Evolutionary conservation across 2,113 vertebrate species (phyloP), one percentile per base, ranked within the genome.

Genomic region (Pseudolaguvia tuberculata): DNA sequence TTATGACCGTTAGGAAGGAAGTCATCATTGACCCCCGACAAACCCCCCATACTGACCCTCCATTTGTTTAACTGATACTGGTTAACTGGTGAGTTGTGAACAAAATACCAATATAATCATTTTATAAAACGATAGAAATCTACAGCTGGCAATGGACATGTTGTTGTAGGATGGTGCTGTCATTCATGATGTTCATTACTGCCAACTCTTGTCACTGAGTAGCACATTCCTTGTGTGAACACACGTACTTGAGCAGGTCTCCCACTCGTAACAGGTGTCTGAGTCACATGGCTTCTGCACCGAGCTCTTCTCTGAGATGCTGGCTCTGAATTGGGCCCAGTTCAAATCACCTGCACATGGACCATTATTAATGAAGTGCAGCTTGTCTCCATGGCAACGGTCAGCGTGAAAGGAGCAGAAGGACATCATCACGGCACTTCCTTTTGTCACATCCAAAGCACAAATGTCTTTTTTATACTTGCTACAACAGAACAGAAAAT

Each of bases 191-290:
- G 31, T 39, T 65, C 7, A 65, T 47, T 45, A 65, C 2, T 17
- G 9, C 17, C 12, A 45, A 23, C 23, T 48, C 45, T 18, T 48
- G 63, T 21, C 48, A 27, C 63, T 50, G 63, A 67, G 13, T 25
- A 4, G 0, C 42, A 5, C 17, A n/a, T 67, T 67, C 23, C 21
- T 4, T 42, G 47, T 50, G 23, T 25, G 29, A 17, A n/a, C 25
- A 66, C 14, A 59, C 81, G 81, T 87, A 97, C 96, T 93, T 82
- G 88, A 82, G 80, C 96, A 99, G 13, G 82, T 90, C 75, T 97
- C 96, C 96, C 96, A 98, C 35, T 95, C 93, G 0, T 94, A 96
- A 79, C 95, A 97, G 21, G 84, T 93, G 82, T 97, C 89, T 7
- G 90, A 89, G 27, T 84, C 91, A 23, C 96, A 99, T 9, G 90